Conservation (phyloP, 1,140 invertebrate genomes). For the Atopsyche davidsoni region DNA sequence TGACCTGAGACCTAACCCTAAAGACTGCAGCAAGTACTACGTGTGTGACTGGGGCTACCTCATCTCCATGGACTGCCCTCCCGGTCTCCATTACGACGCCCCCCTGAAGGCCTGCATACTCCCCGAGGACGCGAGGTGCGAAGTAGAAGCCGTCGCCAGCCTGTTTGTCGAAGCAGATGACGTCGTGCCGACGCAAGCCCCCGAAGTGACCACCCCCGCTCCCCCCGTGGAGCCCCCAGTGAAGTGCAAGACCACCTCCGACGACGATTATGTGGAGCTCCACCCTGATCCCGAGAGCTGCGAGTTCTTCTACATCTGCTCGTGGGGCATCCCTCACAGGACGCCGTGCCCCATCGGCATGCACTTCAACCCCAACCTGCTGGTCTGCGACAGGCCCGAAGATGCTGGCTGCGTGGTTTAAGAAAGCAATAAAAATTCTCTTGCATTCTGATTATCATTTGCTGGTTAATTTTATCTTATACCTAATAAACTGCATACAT, state of each 20-base stretch:
- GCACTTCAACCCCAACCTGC: constrained; percentile 47
- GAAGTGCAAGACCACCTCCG: not conserved
- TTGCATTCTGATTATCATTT: too few species aligned
- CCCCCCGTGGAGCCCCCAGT: too few species aligned
- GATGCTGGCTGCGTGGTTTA: constrained; percentile 47
- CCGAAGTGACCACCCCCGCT: too few species aligned
- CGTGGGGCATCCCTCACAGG: constrained; percentile 39
- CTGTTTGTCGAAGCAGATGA: too few species aligned
- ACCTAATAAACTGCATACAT: too few species aligned
- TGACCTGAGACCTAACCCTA: constrained; percentile 38
- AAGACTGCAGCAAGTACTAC: constrained; percentile 53
- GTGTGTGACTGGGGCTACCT: constrained; percentile 47
- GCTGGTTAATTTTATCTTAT: too few species aligned
- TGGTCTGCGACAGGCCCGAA: constrained; percentile 50
- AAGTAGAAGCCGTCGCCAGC: too few species aligned
- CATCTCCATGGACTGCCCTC: constrained; percentile 45
- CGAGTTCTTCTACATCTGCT: constrained; percentile 52
- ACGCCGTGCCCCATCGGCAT: constrained; percentile 46
- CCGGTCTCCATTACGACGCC: constrained; percentile 50
- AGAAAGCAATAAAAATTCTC: too few species aligned
- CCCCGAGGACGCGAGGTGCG: constrained; percentile 22
- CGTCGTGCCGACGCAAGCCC: too few species aligned
- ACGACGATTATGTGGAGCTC: constrained; percentile 2
- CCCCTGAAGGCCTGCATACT: constrained; percentile 42
- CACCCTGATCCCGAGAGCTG: constrained; percentile 48